Evolutionary conservation across 2,888 invertebrate species (phyloP).

Genomic region (Macrophya annulata): DNA sequence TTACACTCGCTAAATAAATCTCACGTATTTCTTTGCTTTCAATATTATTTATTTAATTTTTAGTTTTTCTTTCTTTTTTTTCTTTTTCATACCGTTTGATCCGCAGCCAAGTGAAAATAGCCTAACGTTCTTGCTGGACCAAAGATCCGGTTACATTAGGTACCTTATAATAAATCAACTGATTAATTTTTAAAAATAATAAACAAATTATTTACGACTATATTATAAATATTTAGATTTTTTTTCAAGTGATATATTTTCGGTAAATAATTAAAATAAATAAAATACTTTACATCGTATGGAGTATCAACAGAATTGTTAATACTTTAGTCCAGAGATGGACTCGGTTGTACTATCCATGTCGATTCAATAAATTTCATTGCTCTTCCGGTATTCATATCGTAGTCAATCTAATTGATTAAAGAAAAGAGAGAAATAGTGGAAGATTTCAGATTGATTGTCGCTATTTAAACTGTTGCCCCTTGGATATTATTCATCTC

Average conservation of each 20-base stretch:
- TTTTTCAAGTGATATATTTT: not conserved
- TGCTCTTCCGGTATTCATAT: too few relatives aligned
- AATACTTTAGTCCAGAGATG: too few relatives aligned
- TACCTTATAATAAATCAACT: not conserved
- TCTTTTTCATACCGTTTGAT: slow-evolving; percentile 8
- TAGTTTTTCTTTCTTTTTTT: too few relatives aligned
- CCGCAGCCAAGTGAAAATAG: not conserved
- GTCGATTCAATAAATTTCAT: too few relatives aligned
- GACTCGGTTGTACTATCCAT: too few relatives aligned
- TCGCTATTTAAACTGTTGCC: too few relatives aligned
- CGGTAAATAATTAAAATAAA: not conserved
- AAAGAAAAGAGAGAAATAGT: too few relatives aligned
- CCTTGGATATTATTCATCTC: too few relatives aligned
- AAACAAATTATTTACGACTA: not conserved
- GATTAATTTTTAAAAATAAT: not conserved
- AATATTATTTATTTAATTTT: not conserved
- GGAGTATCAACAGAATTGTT: not conserved
- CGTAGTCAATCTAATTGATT: too few relatives aligned
- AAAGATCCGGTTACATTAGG: not conserved
- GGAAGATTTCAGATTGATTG: too few relatives aligned
- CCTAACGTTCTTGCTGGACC: not conserved
- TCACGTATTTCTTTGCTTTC: not conserved
- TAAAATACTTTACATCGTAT: not conserved
- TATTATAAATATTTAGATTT: too few relatives aligned
- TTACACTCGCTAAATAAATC: slow-evolving; percentile 10